Base-by-base conservation (phyloP, 2,113 vertebrate genomes). In the Pteropus alecto region DNA sequence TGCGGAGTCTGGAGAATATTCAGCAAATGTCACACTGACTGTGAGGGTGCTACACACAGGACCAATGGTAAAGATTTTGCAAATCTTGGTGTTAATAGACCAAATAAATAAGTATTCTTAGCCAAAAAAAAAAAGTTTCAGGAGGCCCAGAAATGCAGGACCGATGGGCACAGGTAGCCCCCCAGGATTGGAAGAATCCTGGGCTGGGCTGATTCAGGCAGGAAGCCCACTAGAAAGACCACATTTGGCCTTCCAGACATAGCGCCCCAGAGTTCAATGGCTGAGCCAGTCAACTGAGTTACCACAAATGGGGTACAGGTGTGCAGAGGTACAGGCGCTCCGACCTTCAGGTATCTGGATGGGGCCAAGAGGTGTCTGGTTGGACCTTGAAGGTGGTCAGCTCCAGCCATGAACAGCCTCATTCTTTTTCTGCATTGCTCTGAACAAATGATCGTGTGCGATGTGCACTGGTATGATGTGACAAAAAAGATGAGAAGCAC, bases 381-480 rank as follows among this genome's bases (percentile, higher is more conserved):
- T 77, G 12, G 65, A 67, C n/a, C 26, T 21, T 70, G 26, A 24
- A 6, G 18, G n/a, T 14, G 14, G 21, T 74, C 35, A 24, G 41
- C 14, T 84, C 84, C 21, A 68, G 18, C 13, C 65, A 77, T 1
- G 6, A 43, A 54, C 0, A 83, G 28, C 30, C 35, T 60, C n/a
- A 30, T 38, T 13, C 43, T 10, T 21, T 86, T 30, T 51, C 6
- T 16, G 3, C 15, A 7, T 2, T 28, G 51, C 46, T 87, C 89
- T 7, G n/a, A 84, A 73, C 6, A 87, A 85, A 54, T 2, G 28
- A 3, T 30, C 73, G 54, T 1, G 4, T n/a, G 48, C 18, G 67
- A 1, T 2, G 12, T 13, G 0, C 9, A 4, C 60, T 24, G 51
- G 2, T 18, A 4, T 35, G 26, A n/a, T 0, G 15, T 7, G 35